Conservation (phyloP, 2,113 vertebrate genomes). For the Mohoua ochrocephala region DNA sequence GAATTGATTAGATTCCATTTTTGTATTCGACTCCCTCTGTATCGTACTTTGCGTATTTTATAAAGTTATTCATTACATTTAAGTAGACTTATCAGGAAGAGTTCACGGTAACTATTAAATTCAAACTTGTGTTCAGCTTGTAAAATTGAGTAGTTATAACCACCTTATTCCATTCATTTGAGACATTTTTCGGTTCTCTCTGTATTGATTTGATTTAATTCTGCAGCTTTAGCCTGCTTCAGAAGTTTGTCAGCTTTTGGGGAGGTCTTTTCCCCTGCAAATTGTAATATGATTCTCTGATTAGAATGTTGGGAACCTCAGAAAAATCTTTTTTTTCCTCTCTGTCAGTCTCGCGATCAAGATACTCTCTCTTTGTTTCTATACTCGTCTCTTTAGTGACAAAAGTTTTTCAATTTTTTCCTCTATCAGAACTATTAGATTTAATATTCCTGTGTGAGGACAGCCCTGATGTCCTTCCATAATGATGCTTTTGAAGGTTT, state of each 20-base stretch:
- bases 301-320: background rate
- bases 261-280: background rate
- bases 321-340: background rate
- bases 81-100: background rate
- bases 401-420: background rate
- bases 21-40: background rate
- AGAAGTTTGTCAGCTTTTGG: background rate
- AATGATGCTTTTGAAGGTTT: background rate
- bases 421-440: background rate
- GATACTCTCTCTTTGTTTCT: background rate
- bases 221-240: background rate
- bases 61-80: background rate
- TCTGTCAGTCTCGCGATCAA: fast-evolving
- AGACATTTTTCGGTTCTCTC: background rate
- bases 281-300: background rate
- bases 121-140: background rate
- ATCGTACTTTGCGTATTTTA: background rate
- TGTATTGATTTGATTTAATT: background rate
- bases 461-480: background rate
- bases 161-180: background rate
- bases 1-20: background rate
- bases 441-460: background rate
- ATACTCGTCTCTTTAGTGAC: background rate
- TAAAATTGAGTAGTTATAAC: background rate
- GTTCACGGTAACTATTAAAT: background rate